Base-by-base conservation (phyloP, 2,888 invertebrate genomes). In the Ischnura elegans region DNA sequence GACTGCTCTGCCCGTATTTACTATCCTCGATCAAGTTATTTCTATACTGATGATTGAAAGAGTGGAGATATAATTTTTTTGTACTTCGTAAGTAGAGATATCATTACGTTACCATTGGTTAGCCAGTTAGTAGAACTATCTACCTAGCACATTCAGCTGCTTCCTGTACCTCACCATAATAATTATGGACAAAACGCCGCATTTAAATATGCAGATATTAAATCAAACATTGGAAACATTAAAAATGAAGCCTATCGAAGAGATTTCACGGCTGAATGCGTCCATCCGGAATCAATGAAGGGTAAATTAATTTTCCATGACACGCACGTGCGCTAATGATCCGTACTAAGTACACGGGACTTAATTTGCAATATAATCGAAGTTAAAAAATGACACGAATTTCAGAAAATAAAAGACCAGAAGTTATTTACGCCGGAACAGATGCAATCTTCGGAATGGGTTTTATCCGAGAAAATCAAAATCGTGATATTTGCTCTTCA, bases 381-480 rank as follows among this genome's bases (percentile, higher is more conserved):
- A 76, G 76, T 21, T 36, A 36, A 36, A 76, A 76, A 76, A 76
- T 76, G 76, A 76, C 10, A 76, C 13, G 16, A 76, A 51, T 36
- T 6, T 13, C 76, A 2, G 51, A 8, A 76, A 36, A 76, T 10
- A 76, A 36, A 36, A 76, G 10, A 36, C 0, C 0, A 19, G 25
- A 25, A 25, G 6, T 16, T 13, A 0, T 36, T 76, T 36, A 13
- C 10, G 8, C 76, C 61, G 2, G 29, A 13, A 13, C 36, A 36
- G 76, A 76, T 76, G 36, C 16, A 76, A 76, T 76, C 36, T 76
- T 36, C 76, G 76, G 36, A 76, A 76, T 76, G 76, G 29, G 76
- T 76, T 76, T 76, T 36, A 76, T 76, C 76, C 36, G 76, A 29
- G 4, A 76, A 36, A 76, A 76, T 76, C 16, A 76, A 76, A 76